Base-by-base conservation (phyloP, 2,797 vertebrate genomes). In the Coregonus ussuriensis region DNA sequence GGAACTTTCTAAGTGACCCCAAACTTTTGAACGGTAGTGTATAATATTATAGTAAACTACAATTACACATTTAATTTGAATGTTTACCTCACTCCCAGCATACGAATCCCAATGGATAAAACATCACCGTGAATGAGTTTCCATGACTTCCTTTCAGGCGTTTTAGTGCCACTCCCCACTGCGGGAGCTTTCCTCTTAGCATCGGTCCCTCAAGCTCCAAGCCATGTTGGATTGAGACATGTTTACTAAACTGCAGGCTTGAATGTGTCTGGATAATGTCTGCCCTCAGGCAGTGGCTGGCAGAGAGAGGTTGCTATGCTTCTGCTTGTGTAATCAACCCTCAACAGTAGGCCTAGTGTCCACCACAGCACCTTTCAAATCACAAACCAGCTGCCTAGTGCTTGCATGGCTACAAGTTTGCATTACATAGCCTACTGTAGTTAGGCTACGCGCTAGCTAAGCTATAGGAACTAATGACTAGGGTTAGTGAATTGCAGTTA, bases 321-420 rank as follows among this genome's bases (percentile, higher is more conserved):
- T 91, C 86, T 90, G 87, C 85, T 90, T 84, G 81, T 90, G 87
- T 86, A 89, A 90, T 88, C 89, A 90, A 83, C 83, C 82, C 81
- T 75, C 75, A 66, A 76, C 62, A 74, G 41, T 47, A 47, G 41
- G 41, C 41, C 41, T 37, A 25, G 53, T 82, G 88, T 80, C 89
- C 85, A 83, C 73, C 66, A 71, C 76, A 41, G 35, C 81, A 82
- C 80, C 79, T 82, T 77, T 35, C 67, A 73, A 70, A 80, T 84
- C 81, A 72, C 72, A 62, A 83, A 81, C 77, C 85, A 85, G 77
- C 85, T 73, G 7, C 25, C 63, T 18, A 47, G 41, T 75, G 54
- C 68, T 78, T 31, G 25, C 15, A 25, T 5, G 25, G 2, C 71
- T 11, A 47, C 41, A 47, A 47, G 7, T 47, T 47, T 9, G 41